Evolutionary conservation across 2,888 invertebrate genomes (phyloP), one percentile per base, ranked within the genome.

Genomic region (Hyles lineata): DNA sequence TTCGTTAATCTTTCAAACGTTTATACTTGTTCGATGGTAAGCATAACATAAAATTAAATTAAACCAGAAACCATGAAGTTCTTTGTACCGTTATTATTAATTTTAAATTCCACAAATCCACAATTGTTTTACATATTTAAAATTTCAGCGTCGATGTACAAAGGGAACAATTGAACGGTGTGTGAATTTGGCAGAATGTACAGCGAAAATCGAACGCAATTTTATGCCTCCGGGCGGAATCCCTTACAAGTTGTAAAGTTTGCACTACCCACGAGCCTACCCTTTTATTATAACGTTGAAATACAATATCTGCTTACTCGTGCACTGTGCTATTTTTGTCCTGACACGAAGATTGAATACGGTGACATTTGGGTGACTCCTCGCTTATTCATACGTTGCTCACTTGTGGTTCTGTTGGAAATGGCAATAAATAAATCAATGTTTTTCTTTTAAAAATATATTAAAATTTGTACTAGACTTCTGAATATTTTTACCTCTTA

Each of bases 191-290:
- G 50, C 23, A 67, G 67, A 50, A 67, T 23, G 43, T 50, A 67
- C 50, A 67, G 50, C n/a, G 55, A 67, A 67, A 50, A 67, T 67
- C 67, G 67, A 25, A 67, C 43, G 23, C 23, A 50, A 50, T 67
- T 67, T 50, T 25, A 67, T 43, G 67, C 67, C 50, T 67, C 21
- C 50, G 50, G 43, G 50, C 67, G 23, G 43, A 67, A 67, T 67
- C 67, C 50, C 67, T 67, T 67, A 67, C 67, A 50, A 67, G 67
- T 67, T 50, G 67, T 67, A 67, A 67, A 50, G 67, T 67, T 67
- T 67, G 50, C 67, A 67, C 67, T 67, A 50, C 67, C 67, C 23
- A 67, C 67, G 67, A 43, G 50, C 23, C 67, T 67, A 67, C 50
- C 67, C 67, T 67, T 67, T 50, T 67, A 67, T 67, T 67, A 25